Conservation (phyloP, 1,140 invertebrate species). For the Acyrthosiphon pisum region DNA sequence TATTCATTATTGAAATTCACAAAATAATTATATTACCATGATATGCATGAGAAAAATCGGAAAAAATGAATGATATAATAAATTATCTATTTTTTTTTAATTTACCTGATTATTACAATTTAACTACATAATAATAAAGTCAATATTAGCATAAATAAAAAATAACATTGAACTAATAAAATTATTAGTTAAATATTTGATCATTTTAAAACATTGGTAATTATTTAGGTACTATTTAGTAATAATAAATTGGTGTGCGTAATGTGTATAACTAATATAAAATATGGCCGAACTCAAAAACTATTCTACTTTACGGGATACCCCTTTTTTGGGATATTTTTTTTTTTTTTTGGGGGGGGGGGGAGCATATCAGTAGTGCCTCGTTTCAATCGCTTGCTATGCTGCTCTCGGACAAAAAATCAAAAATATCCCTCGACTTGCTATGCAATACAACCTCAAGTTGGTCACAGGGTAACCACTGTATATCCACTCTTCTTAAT, state of each 20-base stretch:
- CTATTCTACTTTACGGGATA: neutral
- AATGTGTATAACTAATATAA: neutral
- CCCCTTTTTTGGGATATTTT: too few relatives aligned
- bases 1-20: neutral
- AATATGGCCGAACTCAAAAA: neutral
- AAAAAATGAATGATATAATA: neutral
- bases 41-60: neutral
- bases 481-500: too few relatives aligned
- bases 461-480: too few relatives aligned
- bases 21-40: neutral
- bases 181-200: neutral
- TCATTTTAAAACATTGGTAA: neutral
- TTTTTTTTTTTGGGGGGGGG: too few relatives aligned
- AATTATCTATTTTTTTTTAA: neutral
- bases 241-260: neutral
- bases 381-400: too few relatives aligned
- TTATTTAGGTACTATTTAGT: neutral
- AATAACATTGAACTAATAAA: neutral
- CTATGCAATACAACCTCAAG: too few relatives aligned
- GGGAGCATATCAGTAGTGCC: too few relatives aligned
- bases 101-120: neutral
- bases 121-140: neutral
- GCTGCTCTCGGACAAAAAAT: too few relatives aligned
- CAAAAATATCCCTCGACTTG: too few relatives aligned
- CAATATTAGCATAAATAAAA: neutral